Evolutionary conservation across 2,797 vertebrate genomes (phyloP).

Genomic region (Trichosurus vulpecula): DNA sequence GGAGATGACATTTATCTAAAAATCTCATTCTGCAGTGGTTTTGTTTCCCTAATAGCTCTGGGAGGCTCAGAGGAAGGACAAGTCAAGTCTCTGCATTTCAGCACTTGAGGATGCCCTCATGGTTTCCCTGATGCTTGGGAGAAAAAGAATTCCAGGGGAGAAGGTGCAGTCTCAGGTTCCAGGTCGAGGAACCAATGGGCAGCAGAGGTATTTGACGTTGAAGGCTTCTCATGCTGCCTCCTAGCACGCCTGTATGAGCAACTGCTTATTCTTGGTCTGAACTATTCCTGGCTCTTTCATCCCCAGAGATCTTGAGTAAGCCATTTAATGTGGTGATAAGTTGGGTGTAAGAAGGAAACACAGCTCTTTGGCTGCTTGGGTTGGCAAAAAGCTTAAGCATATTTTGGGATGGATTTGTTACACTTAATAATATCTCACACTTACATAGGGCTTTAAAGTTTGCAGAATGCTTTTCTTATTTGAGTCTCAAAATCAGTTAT

Average conservation of each 20-base stretch:
- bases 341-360: neutral
- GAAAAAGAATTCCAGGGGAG: neutral
- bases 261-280: neutral
- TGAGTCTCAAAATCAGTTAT: neutral
- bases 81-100: neutral
- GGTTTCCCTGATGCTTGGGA: neutral
- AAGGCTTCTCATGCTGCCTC: neutral
- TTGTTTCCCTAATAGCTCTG: neutral
- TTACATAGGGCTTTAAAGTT: neutral
- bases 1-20: neutral
- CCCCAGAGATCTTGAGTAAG: neutral
- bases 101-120: neutral
- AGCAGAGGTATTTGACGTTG: neutral
- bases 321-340: neutral
- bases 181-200: neutral
- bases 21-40: neutral
- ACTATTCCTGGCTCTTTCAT: neutral
- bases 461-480: neutral
- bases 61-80: neutral
- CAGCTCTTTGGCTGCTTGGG: neutral
- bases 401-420: neutral
- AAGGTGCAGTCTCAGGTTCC: neutral
- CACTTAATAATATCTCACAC: neutral
- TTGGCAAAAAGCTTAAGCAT: neutral
- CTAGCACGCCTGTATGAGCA: neutral